phyloP scores from a whole-genome alignment of 2,888 invertebrate genomes.

The Ctenicera cuprea region DNA sequence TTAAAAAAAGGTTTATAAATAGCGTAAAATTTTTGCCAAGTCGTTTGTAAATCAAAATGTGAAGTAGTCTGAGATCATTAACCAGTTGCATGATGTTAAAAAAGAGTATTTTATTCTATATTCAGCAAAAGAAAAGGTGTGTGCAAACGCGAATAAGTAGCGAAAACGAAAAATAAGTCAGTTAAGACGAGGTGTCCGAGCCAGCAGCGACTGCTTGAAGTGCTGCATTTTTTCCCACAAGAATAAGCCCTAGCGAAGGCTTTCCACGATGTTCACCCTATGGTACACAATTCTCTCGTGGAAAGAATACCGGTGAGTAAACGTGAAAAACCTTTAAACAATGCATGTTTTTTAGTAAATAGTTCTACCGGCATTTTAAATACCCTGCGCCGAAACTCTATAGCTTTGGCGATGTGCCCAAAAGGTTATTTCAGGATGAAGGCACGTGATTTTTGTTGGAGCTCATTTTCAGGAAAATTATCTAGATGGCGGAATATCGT shows the following conservation, averaged over 20 bases:
- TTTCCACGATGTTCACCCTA: conserved; percentile 68
- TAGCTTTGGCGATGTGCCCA: conserved; percentile 54
- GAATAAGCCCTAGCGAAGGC: conserved; percentile 32
- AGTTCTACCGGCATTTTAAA: conserved; percentile 44
- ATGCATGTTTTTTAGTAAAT: conserved; percentile 49
- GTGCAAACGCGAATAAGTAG: conserved; percentile 47
- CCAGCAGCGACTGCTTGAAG: conserved; percentile 58
- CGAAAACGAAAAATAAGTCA: conserved; percentile 60
- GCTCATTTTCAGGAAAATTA: conserved; percentile 17
- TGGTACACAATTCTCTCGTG: conserved; percentile 71
- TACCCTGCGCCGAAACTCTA: conserved; percentile 48
- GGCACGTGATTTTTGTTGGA: conserved; percentile 33
- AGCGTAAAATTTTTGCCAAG: not conserved
- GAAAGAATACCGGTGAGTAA: conserved; percentile 71
- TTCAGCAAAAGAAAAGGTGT: conserved; percentile 44
- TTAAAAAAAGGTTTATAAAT: too few species aligned
- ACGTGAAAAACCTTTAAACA: conserved; percentile 43
- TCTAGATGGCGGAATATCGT: conserved; percentile 49
- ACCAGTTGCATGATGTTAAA: conserved; percentile 1
- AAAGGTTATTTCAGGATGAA: conserved; percentile 51
- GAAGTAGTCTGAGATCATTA: not conserved
- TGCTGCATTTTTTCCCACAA: conserved; percentile 54
- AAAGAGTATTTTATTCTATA: conserved; percentile 39
- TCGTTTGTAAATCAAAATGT: not conserved
- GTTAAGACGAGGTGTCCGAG: conserved; percentile 62